Conservation (phyloP, 2,797 vertebrate species). For the Takifugu ocellatus region DNA sequence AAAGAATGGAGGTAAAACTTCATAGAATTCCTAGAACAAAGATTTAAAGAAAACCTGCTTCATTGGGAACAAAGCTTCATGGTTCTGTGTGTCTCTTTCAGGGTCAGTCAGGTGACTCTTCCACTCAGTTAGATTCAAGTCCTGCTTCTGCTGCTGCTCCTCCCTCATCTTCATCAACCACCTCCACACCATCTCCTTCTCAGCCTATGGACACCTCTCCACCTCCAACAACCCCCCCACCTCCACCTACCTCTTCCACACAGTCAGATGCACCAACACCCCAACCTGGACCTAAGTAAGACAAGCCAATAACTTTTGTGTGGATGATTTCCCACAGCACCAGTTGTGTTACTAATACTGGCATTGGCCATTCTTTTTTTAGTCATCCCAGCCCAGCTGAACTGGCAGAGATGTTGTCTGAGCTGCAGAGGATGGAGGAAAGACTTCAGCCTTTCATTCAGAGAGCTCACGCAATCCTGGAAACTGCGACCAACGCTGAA, state of each 20-base stretch:
- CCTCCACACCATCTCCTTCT: constrained; percentile 72
- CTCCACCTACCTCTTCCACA: constrained; percentile 65
- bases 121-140: constrained; percentile 61
- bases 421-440: constrained; percentile 83
- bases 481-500: constrained; percentile 79
- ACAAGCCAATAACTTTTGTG: constrained; percentile 1
- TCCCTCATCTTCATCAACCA: constrained; percentile 64
- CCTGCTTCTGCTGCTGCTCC: constrained; percentile 45
- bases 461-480: constrained; percentile 85
- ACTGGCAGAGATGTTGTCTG: constrained; percentile 84
- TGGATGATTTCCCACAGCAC: background rate
- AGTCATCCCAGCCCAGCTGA: constrained; percentile 87
- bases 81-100: constrained; percentile 29
- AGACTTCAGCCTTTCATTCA: constrained; percentile 88
- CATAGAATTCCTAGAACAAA: background rate
- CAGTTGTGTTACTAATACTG: background rate
- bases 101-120: constrained; percentile 57
- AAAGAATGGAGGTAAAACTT: constrained; percentile 81
- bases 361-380: background rate
- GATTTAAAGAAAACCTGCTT: background rate
- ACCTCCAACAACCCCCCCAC: constrained; percentile 68
- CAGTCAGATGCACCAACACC: constrained; percentile 70
- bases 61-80: background rate
- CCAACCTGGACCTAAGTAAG: constrained; percentile 76
- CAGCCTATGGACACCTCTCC: constrained; percentile 78